A percentile compares a stretch with the other conserved stretches of the same genome.
Conservation (phyloP, 2,888 invertebrate genomes). For the Teleogryllus oceanicus region DNA sequence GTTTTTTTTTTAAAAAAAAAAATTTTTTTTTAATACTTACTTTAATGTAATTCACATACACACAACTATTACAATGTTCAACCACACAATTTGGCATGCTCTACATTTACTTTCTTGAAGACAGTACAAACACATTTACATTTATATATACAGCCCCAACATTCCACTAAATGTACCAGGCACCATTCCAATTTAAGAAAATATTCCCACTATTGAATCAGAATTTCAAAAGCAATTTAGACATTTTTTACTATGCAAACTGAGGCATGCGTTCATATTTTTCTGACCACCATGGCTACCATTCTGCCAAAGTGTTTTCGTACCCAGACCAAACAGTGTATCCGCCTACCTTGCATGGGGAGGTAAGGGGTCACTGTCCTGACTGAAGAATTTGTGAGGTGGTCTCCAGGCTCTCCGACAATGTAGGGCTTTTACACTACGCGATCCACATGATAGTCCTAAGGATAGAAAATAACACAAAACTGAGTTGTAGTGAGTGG, state of each 20-base stretch:
- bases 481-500: not conserved
- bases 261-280: not conserved
- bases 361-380: not conserved
- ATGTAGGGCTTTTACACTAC: not conserved
- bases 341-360: not conserved
- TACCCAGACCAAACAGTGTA: not conserved
- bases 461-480: conserved; percentile 18
- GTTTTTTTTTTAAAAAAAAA: too few relatives aligned
- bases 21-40: too few relatives aligned
- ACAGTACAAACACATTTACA: too few relatives aligned
- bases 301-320: not conserved
- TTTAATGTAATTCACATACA: too few relatives aligned
- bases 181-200: not conserved
- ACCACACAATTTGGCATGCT: too few relatives aligned
- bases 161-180: not conserved
- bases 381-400: not conserved
- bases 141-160: not conserved
- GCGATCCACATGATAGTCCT: conserved; percentile 10
- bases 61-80: too few relatives aligned
- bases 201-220: not conserved
- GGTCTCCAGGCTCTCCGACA: not conserved
- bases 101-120: too few relatives aligned
- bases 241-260: not conserved
- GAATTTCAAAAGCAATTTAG: not conserved
- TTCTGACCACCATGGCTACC: not conserved